phyloP scores from a whole-genome alignment of 2,888 invertebrate species.

The Perizoma flavofasciatum region DNA sequence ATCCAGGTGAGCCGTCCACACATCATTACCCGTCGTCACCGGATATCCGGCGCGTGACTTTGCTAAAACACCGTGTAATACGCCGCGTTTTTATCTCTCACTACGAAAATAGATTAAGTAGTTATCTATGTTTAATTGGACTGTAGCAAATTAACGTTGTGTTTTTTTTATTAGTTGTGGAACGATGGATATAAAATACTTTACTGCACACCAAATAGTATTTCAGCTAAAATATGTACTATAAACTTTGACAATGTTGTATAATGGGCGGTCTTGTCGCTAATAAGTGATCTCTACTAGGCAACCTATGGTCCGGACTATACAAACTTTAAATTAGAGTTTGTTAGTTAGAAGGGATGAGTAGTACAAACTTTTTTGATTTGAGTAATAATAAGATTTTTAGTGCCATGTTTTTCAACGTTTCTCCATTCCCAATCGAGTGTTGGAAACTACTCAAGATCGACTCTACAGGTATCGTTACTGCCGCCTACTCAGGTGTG shows the following conservation, averaged over 20 bases:
- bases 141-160: slow-evolving; percentile 12
- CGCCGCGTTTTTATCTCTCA: slow-evolving; percentile 24
- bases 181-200: background rate
- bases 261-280: too few relatives aligned
- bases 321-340: too few relatives aligned
- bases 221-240: too few relatives aligned
- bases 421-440: background rate
- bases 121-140: slow-evolving; percentile 16
- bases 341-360: too few relatives aligned
- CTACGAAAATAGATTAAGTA: slow-evolving; percentile 10
- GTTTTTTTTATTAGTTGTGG: slow-evolving; percentile 15
- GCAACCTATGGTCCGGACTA: too few relatives aligned
- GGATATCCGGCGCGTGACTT: slow-evolving; percentile 69
- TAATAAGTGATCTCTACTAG: too few relatives aligned
- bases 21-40: slow-evolving; percentile 71
- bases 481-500: slow-evolving; percentile 32
- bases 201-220: too few relatives aligned
- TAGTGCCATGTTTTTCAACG: too few relatives aligned
- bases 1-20: slow-evolving; percentile 78
- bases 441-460: slow-evolving; percentile 18
- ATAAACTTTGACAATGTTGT: too few relatives aligned
- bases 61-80: slow-evolving; percentile 72
- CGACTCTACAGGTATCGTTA: slow-evolving; percentile 15
- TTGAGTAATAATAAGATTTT: too few relatives aligned
- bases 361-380: too few relatives aligned